Conservation (phyloP, 2,113 vertebrate species). For the Dunckerocampus dactyliophorus region DNA sequence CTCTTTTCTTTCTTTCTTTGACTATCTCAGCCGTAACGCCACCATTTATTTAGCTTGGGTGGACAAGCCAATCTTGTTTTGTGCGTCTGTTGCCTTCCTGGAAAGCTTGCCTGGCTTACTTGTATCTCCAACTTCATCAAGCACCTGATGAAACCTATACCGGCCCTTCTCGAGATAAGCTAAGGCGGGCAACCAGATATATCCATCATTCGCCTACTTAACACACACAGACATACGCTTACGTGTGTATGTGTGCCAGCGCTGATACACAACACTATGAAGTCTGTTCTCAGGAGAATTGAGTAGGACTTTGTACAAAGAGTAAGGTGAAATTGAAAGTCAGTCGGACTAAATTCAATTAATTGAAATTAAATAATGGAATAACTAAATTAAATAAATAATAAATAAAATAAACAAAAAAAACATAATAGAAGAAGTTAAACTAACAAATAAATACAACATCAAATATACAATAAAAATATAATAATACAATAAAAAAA, state of each 20-base stretch:
- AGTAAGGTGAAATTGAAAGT: slow-evolving; percentile 31
- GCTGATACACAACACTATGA: slow-evolving; percentile 22
- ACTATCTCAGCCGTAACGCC: slow-evolving; percentile 53
- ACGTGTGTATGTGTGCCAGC: slow-evolving; percentile 8
- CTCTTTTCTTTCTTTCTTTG: slow-evolving; percentile 51
- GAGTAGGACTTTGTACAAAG: slow-evolving; percentile 14
- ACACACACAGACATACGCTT: slow-evolving; percentile 7
- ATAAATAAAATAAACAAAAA: too few relatives aligned
- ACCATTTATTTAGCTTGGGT: slow-evolving; percentile 57
- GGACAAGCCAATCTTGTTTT: slow-evolving; percentile 71
- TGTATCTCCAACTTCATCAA: slow-evolving; percentile 64
- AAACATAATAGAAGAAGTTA: too few relatives aligned
- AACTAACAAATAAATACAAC: too few relatives aligned
- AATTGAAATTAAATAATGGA: too few relatives aligned
- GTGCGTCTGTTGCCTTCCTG: slow-evolving; percentile 56
- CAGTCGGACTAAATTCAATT: not conserved
- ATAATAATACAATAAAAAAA: too few relatives aligned
- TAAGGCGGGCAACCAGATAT: slow-evolving; percentile 62
- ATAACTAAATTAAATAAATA: too few relatives aligned
- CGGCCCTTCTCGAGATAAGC: slow-evolving; percentile 63
- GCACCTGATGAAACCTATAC: slow-evolving; percentile 65
- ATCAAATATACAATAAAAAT: too few relatives aligned
- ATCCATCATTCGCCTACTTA: slow-evolving; percentile 69
- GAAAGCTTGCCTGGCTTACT: slow-evolving; percentile 57
- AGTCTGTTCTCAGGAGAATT: not conserved